Evolutionary conservation across 2,888 invertebrate species (phyloP), one percentile per base, ranked within the genome.

Genomic region (Drosophila maculinotata): DNA sequence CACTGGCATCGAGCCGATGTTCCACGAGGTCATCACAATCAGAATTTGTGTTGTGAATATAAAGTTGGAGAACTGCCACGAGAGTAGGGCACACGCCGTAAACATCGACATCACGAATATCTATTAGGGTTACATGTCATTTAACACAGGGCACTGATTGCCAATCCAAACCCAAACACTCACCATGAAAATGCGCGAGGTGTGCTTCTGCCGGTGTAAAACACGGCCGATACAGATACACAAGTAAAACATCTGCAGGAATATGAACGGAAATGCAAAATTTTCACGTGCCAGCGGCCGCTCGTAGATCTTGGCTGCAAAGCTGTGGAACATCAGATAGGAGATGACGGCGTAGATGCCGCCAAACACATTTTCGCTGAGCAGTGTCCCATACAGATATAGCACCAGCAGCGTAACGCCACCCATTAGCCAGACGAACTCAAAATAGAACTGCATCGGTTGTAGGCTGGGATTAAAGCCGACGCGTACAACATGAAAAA

Each of bases 1-100:
- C 35, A 75, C 78, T 4, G 89, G 84, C 25, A 94, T 93, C 0
- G 94, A 91, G 59, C 91, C 91, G 0, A 94, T 81, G 85, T 94
- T 94, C 81, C 95, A 96, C 74, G 95, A 93, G 1, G 94, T 92
- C 81, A 96, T 94, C 69, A 97, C 93, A 3, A 96, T 95, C 4
- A 95, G 91, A 0, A 94, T 93, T 90, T 97, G 97, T 0, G 96
- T 96, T 3, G 95, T 92, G 77, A 97, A 94, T 57, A 96, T 94
- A 85, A 97, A 96, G 80, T 96, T 96, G 0, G 96, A 94, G 92
- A 97, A 97, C 91, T 97, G 95, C 95, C 96, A 96, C 75, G 93
- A 93, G 0, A 94, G 89, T 0, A 89, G 79, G 1, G 91, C 88
- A 30, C 89, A 79, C 5, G 91, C 89, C 38, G 91, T 91, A 30